Evolutionary conservation across 2,888 invertebrate genomes (phyloP), one percentile per base, ranked within the genome.

Genomic region (Catonia carolina): DNA sequence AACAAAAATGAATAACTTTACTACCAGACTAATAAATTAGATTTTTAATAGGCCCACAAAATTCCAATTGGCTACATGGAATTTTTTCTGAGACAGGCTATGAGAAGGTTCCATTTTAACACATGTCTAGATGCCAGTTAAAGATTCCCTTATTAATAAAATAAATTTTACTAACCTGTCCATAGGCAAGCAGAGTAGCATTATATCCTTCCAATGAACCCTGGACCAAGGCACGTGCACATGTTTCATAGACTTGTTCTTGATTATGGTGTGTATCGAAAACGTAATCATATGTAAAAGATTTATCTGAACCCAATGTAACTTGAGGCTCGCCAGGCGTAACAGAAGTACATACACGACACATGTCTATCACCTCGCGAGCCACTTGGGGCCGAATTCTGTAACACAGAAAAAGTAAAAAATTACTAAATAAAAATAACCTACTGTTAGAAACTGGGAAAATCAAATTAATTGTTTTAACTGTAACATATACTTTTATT

Each of bases 161-260:
- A 27, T 27, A 27, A 27, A 6, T 48, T 36, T 14, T 12, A 58
- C 77, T 71, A 65, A 86, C 86, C 83, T 95, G 95, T 64, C 95
- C 95, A 75, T 96, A 96, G 0, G 98, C 98, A 67, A 99, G 80
- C 39, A 98, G 91, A 10, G 98, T 98, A 14, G 97, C 98, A 77
- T 99, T 98, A 76, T 94, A 97, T 56, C 98, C 98, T 68, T 94
- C 89, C 58, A 98, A 81, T 7, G 95, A 89, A 27, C 95, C 90
- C 64, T 93, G 90, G 64, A 99, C 88, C 57, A 99, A 81, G 53
- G 84, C 81, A 56, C 84, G 81, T 52, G 95, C 93, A 69, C 92
- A 91, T 10, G 81, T 81, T 45, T 85, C 81, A 72, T 96, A 99
- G 22, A 99, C 83, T 10, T 72, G 69, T 56, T 80, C 81, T 74